Percentiles rank a stretch among this genome's conserved stretches.
These are phyloP conservation scores for Chydorus sphaericus DNA, from an alignment of 2,888 invertebrate species.

Conservation along the genomic window DNA sequence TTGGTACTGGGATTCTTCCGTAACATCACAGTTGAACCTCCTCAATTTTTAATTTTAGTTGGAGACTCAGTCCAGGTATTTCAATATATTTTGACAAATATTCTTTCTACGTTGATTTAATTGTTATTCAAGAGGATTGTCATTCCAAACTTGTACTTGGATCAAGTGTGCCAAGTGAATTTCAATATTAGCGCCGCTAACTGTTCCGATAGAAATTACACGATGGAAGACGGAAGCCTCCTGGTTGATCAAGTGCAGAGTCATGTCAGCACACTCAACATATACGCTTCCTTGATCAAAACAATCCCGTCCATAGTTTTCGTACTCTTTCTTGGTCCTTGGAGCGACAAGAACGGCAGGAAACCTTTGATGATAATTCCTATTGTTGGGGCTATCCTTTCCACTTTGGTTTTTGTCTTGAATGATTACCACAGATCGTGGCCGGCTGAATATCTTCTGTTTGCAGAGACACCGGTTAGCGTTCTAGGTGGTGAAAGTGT, in stretches of 20 bases:
- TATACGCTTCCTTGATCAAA: constrained; percentile 9
- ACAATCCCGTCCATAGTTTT: constrained; percentile 11
- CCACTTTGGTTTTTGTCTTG: neutral
- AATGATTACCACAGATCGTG: neutral
- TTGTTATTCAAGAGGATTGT: too few relatives aligned
- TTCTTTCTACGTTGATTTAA: too few relatives aligned
- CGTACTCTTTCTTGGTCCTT: constrained; percentile 9
- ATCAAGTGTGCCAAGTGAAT: constrained; percentile 11
- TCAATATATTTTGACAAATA: too few relatives aligned
- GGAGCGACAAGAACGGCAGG: constrained; percentile 12
- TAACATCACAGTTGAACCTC: too few relatives aligned
- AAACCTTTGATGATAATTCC: constrained; percentile 11
- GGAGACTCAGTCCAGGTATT: too few relatives aligned
- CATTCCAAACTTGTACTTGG: constrained; percentile 2
- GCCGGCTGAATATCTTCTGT: constrained; percentile 9
- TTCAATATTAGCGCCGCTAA: constrained; percentile 1
- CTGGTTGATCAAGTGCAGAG: neutral
- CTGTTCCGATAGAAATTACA: neutral
- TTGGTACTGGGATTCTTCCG: too few relatives aligned
- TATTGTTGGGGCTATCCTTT: constrained; percentile 5
- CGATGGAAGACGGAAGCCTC: neutral
- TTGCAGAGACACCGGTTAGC: constrained; percentile 4
- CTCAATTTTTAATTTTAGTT: too few relatives aligned
- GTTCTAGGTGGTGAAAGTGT: constrained; percentile 3
- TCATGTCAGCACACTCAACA: constrained; percentile 9